phyloP scores from a whole-genome alignment of 1,140 invertebrate genomes.

The Eurosta solidaginis region DNA sequence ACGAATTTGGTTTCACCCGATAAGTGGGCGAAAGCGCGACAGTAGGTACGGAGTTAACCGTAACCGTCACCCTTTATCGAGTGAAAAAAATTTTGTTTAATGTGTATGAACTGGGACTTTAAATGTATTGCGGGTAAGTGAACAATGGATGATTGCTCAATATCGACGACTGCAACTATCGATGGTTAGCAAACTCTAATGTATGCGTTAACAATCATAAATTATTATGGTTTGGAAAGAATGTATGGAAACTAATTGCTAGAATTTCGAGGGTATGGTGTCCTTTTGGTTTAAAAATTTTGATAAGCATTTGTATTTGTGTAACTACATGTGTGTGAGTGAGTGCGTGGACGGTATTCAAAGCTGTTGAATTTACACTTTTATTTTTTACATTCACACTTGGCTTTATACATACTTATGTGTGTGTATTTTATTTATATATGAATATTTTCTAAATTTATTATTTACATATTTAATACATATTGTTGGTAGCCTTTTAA shows the following conservation, averaged over 20 bases:
- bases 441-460: conserved; percentile 3
- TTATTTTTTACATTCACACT: neutral
- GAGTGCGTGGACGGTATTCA: conserved; percentile 57
- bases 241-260: neutral
- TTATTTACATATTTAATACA: neutral
- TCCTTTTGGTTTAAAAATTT: neutral
- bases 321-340: conserved; percentile 21
- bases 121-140: no score
- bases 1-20: no score
- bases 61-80: no score
- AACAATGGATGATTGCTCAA: no score
- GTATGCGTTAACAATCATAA: neutral
- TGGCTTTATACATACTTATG: neutral
- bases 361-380: conserved; percentile 44
- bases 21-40: no score
- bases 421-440: neutral
- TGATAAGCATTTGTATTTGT: neutral
- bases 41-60: no score
- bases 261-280: neutral
- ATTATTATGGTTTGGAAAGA: neutral
- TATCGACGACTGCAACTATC: no score
- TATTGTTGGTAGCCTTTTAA: neutral
- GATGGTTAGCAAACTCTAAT: no score
- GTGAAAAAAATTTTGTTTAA: no score
- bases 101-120: no score